A percentile compares a stretch with the other conserved stretches of the same genome.
Evolutionary conservation across 2,113 vertebrate species (phyloP).

Genomic region (Phalacrocorax brasilianus): DNA sequence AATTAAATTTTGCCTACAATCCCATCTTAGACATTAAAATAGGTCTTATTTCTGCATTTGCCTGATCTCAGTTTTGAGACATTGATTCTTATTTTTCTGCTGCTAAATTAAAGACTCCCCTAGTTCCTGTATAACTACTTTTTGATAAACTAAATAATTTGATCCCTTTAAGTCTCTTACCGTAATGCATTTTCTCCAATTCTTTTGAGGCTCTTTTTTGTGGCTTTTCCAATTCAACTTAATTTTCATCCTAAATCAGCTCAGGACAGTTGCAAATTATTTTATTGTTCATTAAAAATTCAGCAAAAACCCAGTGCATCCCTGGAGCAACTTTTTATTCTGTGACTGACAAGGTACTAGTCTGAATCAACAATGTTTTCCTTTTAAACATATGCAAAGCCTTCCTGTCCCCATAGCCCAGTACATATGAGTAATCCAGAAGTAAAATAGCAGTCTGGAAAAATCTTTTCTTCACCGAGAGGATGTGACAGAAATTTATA

Average conservation of each 20-base stretch:
- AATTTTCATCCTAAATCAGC: not conserved
- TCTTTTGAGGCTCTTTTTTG: not conserved
- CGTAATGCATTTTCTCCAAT: not conserved
- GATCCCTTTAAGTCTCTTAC: not conserved
- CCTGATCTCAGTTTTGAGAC: not conserved
- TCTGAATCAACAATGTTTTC: not conserved
- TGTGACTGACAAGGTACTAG: not conserved
- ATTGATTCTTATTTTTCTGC: not conserved
- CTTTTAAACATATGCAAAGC: not conserved
- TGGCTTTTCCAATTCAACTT: not conserved
- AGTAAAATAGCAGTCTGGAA: not conserved
- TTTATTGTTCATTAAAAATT: not conserved
- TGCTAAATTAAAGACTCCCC: not conserved
- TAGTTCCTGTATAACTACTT: not conserved
- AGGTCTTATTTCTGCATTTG: not conserved
- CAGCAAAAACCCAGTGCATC: not conserved
- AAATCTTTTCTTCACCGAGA: not conserved
- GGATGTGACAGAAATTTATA: not conserved
- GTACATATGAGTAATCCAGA: not conserved
- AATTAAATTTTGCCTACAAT: not conserved
- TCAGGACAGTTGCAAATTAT: not conserved
- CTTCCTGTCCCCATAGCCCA: not conserved
- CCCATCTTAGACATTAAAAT: not conserved
- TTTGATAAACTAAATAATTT: not conserved
- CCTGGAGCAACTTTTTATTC: not conserved